Base-by-base conservation (phyloP, 2,888 invertebrate genomes). In the Synergus japonicus region DNA sequence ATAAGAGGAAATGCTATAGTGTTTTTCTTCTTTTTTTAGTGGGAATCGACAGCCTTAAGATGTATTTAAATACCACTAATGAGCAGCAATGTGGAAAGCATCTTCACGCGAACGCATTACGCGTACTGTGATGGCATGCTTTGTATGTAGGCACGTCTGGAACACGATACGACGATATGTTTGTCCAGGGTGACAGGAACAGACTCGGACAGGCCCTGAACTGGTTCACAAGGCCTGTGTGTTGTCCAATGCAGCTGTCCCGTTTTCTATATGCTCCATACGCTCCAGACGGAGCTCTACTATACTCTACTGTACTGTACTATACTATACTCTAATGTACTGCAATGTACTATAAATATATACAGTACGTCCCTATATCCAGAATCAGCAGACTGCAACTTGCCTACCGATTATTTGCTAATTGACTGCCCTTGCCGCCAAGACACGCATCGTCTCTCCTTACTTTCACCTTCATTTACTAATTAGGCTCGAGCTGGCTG, bases 171-270 rank as follows among this genome's bases (percentile, higher is more conserved):
- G 15, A n/a, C 41, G 60, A 60, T 76, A 60, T 60, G 63, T 76
- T 76, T 76, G 63, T 22, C 63, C 44, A 43, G 76, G 76, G 9
- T 76, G 76, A 76, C 76, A 76, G 76, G 12, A 63, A 43, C 76
- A 76, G 76, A 41, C 76, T 44, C 76, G 60, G 76, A 76, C 76
- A 76, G 76, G 63, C 63, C 76, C 76, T 12, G 18, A 46, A 76
- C 43, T 64, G 63, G 76, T 76, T 76, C 76, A 41, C 63, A 60
- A 13, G 46, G 18, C 73, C 63, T 18, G 76, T 76, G 46, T 12
- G 41, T 60, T 64, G 63, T 63, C 76, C 63, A 29, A 15, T 63
- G 76, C 76, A 76, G 76, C 76, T 76, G 76, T 18, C 41, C 41
- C 41, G 15, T 63, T 29, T 76, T 29, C 37, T 49, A n/a, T 69